These are phyloP conservation scores for Cephus rjabovi DNA, from an alignment of 2,888 invertebrate species.

Conservation along the genomic window DNA sequence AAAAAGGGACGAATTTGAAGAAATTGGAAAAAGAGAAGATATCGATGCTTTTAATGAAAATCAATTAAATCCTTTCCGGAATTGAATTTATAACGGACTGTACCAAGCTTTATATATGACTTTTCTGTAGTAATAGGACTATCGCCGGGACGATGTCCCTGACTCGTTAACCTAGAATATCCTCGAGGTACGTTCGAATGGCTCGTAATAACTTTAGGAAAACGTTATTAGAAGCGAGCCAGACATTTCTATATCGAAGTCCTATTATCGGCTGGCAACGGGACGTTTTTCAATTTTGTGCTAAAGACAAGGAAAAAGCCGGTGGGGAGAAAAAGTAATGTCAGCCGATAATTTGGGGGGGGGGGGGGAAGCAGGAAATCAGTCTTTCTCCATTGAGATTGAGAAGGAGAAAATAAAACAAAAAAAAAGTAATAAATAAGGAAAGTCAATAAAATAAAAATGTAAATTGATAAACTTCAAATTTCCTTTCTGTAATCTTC, in stretches of 20 bases:
- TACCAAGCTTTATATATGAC: not conserved
- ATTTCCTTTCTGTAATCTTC: not conserved
- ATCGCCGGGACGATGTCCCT: not conserved
- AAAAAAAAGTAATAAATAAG: not conserved
- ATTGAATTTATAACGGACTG: not conserved
- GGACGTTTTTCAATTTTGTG: not conserved
- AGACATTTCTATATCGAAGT: not conserved
- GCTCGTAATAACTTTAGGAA: not conserved
- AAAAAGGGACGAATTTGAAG: not conserved
- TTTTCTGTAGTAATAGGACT: not conserved
- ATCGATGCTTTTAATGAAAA: not conserved
- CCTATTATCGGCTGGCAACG: not conserved
- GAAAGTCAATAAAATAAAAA: not conserved
- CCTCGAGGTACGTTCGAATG: not conserved
- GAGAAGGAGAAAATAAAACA: not conserved
- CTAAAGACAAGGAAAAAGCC: not conserved
- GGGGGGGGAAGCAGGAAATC: not conserved
- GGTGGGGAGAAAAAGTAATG: not conserved
- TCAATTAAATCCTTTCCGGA: no score
- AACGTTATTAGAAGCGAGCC: not conserved
- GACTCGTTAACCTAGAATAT: no score
- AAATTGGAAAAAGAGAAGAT: no score
- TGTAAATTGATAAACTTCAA: not conserved
- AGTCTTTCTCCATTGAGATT: not conserved
- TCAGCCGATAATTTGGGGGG: not conserved